Evolutionary conservation across 1,140 invertebrate genomes (phyloP), one percentile per base, ranked within the genome.

Genomic region (Lasioglossum baleicum): DNA sequence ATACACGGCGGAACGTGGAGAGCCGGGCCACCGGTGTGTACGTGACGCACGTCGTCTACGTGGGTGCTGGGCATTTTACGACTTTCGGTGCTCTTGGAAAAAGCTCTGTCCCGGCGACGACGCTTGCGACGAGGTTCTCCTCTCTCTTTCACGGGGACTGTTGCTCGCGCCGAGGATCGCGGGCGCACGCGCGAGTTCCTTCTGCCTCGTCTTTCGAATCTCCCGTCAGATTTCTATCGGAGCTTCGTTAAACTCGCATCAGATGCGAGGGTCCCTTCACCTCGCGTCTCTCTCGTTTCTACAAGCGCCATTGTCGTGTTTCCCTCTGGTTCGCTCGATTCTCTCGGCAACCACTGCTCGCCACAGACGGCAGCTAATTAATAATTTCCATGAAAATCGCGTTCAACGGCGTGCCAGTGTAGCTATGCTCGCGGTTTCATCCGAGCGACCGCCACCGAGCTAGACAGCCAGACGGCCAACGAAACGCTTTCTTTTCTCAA

Each of bases 51-150:
- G 85, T 75, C 68, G 31, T 53, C 77, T 86, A 86, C 85, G 84
- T 86, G 84, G 85, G 85, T 86, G 85, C 85, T 71, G 84, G 66
- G 70, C 81, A 44, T 83, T 86, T 86, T 86, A 86, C 58, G 81
- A 78, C 73, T 86, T 83, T 86, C 84, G 77, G 84, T 56, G 73
- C 64, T 60, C 74, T 80, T 75, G 82, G 66, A 63, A 75, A 81
- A 77, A 73, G 61, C 53, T 35, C 42, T 7, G 44, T 13, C 17
- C 13, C 17, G 15, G 35, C 15, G 31, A 26, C 6, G 35, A 5
- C 48, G 73, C n/a, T n/a, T n/a, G n/a, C n/a, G n/a, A n/a, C n/a
- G n/a, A n/a, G 63, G 51, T 8, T 22, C 42, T 61, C 61, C 78
- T 73, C 68, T 58, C 31, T 26, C 58, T 35, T 35, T 35, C 35